Evolutionary conservation across 2,113 vertebrate genomes (phyloP), one percentile per base, ranked within the genome.

Genomic region (Podiceps cristatus): DNA sequence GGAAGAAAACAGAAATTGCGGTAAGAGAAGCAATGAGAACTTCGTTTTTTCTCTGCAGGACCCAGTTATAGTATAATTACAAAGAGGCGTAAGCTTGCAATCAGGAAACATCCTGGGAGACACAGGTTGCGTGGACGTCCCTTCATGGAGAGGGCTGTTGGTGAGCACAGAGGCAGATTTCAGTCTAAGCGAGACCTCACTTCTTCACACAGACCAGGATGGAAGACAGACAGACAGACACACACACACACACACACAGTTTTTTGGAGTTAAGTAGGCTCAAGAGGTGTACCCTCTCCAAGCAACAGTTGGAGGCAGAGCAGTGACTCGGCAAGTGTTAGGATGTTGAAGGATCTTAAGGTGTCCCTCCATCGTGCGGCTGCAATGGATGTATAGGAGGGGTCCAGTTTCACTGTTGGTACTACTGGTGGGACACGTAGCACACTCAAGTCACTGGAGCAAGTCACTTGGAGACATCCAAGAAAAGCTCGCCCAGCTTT

Each of bases 281-380:
- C 14, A 25, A 3, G 79, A 77, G 59, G 69, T 35, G 18, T 18
- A 7, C 17, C 45, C 16, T 37, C 7, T 44, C 14, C 42, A 75
- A 29, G 20, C 6, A 4, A 4, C 71, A 33, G 35, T 24, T 37
- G 31, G 9, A 52, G 33, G 67, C 44, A 68, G 72, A 56, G 67
- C 52, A 40, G 53, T 52, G 86, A 29, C 45, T 67, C 45, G 50
- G 40, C 44, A 47, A 56, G 45, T 2, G 6, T 33, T 73, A 35
- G 59, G 47, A 35, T 71, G 42, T 6, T 11, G 55, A 42, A 62
- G 50, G 55, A 75, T 58, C 23, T 64, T 27, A 10, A 60, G 72
- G 13, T 4, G 5, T 75, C 53, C 7, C 47, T 83, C 27, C 28
- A 14, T 5, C 0, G 0, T 24, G 16, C 9, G 64, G 35, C 60